Base-by-base conservation (phyloP, 2,888 invertebrate genomes). In the Hydrotaea cyrtoneurina region DNA sequence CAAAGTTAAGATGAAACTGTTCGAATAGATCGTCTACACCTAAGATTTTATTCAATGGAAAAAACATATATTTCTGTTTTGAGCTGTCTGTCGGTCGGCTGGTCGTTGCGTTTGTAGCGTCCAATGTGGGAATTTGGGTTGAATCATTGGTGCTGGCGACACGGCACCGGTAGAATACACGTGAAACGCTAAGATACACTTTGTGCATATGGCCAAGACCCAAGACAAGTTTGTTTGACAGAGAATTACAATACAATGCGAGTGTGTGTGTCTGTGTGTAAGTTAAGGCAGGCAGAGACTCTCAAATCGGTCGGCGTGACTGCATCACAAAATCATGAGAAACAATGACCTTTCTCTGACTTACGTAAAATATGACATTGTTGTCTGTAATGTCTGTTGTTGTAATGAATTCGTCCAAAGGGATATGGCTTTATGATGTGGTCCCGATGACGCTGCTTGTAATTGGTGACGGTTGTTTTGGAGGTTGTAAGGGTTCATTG, bases 1-100 rank as follows among this genome's bases (percentile, higher is more conserved):
- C 73, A 85, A 82, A 74, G 81, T 79, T 73, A 64, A 85, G 85
- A 85, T 85, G 81, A 85, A 85, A 85, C 85, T 85, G 85, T 73
- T 57, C 62, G 74, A 79, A 59, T 79, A 73, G 76, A 66, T 85
- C 21, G 55, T 59, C 81, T 76, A 77, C 79, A 73, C 36, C 69
- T 75, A 64, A 85, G 85, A 85, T 85, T 85, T 76, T 85, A 85
- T 85, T 74, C 55, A 75, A 50, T 46, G 55, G 17, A 78, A 64
- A 55, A 59, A 59, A 71, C 57, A 26, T 13, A 50, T 43, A 7
- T n/a, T n/a, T 50, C 2, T 11, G 36, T 59, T 62, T 26, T 31
- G 26, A 31, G 39, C 55, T 5, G 59, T 26, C 26, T 8, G 50
- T 50, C 50, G 50, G 50, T 7, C 4, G 39, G 1, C n/a, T 2